Conservation (phyloP, 2,888 invertebrate genomes). For the Kryphioiulus occultus region DNA sequence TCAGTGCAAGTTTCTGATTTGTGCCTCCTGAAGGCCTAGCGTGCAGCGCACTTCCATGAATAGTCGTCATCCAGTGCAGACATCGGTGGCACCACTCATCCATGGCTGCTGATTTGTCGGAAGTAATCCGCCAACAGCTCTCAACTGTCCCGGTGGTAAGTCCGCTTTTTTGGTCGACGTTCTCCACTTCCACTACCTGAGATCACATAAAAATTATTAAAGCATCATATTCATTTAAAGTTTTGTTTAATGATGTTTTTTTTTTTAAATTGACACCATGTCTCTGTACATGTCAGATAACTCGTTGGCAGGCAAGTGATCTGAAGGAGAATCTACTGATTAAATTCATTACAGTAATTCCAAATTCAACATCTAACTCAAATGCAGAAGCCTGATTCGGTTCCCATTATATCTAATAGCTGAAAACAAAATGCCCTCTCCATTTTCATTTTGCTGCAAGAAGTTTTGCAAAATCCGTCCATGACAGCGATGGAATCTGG, state of each 20-base stretch:
- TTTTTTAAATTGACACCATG: not conserved
- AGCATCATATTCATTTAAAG: not conserved
- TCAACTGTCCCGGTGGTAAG: slow-evolving; percentile 1
- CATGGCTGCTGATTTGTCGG: not conserved
- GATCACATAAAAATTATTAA: not conserved
- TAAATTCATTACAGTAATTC: too few relatives aligned
- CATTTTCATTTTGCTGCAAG: too few relatives aligned
- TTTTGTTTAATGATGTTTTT: too few relatives aligned
- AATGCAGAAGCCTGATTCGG: too few relatives aligned
- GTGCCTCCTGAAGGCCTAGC: not conserved
- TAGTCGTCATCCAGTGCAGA: not conserved
- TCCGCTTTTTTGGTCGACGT: slow-evolving; percentile 1
- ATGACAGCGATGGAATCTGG: too few relatives aligned
- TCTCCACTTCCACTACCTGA: not conserved
- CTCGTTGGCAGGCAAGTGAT: too few relatives aligned
- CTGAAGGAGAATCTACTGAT: too few relatives aligned
- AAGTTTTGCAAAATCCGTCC: too few relatives aligned
- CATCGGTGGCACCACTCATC: not conserved
- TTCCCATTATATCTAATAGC: too few relatives aligned
- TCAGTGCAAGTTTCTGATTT: not conserved
- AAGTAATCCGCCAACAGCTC: not conserved
- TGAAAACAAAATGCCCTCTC: too few relatives aligned
- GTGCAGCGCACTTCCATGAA: not conserved
- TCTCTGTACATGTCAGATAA: too few relatives aligned
- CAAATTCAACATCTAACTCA: too few relatives aligned